Conservation (phyloP, 2,113 vertebrate genomes). For the Melanerpes aurifrons region DNA sequence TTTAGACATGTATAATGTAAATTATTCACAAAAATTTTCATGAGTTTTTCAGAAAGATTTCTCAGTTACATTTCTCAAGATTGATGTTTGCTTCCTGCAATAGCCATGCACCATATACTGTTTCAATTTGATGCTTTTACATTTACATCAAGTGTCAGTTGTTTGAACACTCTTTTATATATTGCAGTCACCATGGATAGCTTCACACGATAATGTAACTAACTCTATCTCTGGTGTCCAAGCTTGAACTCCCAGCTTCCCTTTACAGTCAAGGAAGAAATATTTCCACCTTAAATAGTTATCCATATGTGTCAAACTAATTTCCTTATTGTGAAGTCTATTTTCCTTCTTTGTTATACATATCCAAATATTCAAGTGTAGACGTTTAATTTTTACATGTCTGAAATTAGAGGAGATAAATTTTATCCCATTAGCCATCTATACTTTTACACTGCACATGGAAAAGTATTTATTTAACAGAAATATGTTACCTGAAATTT, state of each 20-base stretch:
- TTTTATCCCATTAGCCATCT: not conserved
- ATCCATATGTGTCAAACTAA: not conserved
- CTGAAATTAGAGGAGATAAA: not conserved
- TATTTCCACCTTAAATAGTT: not conserved
- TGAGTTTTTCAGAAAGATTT: not conserved
- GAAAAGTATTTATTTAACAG: not conserved
- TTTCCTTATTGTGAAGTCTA: not conserved
- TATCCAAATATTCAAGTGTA: not conserved
- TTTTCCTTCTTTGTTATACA: not conserved
- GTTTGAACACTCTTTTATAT: not conserved
- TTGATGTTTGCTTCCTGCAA: not conserved
- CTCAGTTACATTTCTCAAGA: not conserved
- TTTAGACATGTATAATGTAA: not conserved
- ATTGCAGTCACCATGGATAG: not conserved
- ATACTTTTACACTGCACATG: not conserved
- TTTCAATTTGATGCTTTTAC: not conserved
- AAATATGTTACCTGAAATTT: not conserved
- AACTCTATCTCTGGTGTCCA: not conserved
- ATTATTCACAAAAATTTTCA: not conserved
- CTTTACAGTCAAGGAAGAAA: not conserved
- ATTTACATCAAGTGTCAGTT: not conserved
- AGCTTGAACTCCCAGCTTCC: not conserved
- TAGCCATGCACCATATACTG: not conserved
- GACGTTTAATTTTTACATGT: not conserved
- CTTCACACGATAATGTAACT: not conserved